These are phyloP conservation scores for Sebastolobus altivelis DNA, from an alignment of 2,797 vertebrate genomes.

Conservation along the genomic window DNA sequence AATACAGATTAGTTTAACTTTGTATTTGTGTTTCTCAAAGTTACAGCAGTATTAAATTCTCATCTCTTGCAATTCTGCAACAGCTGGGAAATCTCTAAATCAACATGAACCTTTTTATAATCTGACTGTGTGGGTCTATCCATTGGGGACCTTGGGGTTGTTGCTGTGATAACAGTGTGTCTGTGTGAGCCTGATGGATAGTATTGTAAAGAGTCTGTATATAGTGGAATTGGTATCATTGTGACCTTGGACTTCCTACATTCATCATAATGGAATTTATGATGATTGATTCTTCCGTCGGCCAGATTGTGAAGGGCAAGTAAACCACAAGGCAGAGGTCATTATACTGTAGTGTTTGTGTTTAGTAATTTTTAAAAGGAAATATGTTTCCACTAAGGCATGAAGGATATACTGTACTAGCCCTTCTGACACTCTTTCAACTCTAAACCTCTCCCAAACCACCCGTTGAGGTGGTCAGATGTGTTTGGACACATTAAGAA, in stretches of 20 bases:
- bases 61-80: not conserved
- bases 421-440: not conserved
- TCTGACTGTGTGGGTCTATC: not conserved
- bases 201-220: not conserved
- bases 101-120: not conserved
- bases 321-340: not conserved
- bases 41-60: slow-evolving; percentile 17
- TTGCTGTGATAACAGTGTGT: not conserved
- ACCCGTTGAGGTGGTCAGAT: not conserved
- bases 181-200: slow-evolving; percentile 3
- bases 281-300: not conserved
- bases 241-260: not conserved
- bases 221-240: slow-evolving; percentile 1
- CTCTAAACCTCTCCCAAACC: not conserved
- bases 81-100: slow-evolving; percentile 42
- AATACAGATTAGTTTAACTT: slow-evolving; percentile 3
- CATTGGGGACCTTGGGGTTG: not conserved
- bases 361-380: not conserved
- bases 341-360: not conserved
- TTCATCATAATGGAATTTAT: slow-evolving; percentile 1
- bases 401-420: not conserved
- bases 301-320: not conserved
- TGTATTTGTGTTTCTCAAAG: slow-evolving; percentile 33
- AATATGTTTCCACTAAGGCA: not conserved
- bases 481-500: not conserved